Evolutionary conservation across 2,888 invertebrate genomes (phyloP).

Genomic region (Conus canariensis): DNA sequence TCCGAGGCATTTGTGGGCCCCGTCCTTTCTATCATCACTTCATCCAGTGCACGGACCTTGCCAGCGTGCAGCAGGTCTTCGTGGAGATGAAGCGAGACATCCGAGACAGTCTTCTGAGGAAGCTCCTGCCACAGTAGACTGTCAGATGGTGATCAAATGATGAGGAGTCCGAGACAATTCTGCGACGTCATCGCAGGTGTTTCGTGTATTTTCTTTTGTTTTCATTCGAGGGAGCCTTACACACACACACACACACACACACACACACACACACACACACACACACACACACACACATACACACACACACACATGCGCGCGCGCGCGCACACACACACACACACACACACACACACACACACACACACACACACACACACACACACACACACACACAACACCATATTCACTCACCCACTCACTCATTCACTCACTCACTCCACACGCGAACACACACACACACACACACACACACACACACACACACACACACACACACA

Average conservation of each 20-base stretch:
- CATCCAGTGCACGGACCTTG: slow-evolving; percentile 9
- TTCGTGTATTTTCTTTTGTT: not conserved
- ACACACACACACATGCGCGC: not conserved
- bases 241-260: not conserved
- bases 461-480: slow-evolving; percentile 7
- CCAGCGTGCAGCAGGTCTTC: slow-evolving; percentile 29
- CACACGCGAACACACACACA: not conserved
- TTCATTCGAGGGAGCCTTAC: not conserved
- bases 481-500: slow-evolving; percentile 23
- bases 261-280: not conserved
- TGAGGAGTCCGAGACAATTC: not conserved
- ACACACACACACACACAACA: not conserved
- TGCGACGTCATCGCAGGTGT: not conserved
- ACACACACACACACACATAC: not conserved
- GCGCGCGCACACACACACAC: not conserved
- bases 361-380: not conserved
- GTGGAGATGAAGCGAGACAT: slow-evolving; percentile 38
- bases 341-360: not conserved
- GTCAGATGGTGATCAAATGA: not conserved
- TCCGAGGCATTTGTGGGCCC: not conserved
- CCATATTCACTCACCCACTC: not conserved
- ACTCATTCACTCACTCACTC: not conserved
- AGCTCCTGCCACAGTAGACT: slow-evolving; percentile 21
- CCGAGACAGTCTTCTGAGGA: slow-evolving; percentile 37
- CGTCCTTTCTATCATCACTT: slow-evolving; percentile 40